Conservation (phyloP, 1,140 invertebrate genomes). For the Schlechtendalia chinensis region DNA sequence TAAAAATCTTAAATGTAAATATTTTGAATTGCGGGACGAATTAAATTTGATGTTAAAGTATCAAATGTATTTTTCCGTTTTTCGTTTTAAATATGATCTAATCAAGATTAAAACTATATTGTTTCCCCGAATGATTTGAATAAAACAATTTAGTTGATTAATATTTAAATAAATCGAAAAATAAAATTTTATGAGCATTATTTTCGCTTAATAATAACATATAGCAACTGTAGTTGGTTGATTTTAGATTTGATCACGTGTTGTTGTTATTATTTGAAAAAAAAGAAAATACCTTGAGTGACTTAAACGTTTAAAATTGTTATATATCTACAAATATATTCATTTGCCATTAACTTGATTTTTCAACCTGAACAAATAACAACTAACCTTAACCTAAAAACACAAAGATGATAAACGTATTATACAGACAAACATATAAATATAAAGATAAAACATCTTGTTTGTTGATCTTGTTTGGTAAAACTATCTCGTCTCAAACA, state of each 20-base stretch:
- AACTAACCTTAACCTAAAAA: slow-evolving; percentile 35
- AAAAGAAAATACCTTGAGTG: not conserved
- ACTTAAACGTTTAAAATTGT: not conserved
- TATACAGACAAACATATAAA: not conserved
- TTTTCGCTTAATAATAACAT: not conserved
- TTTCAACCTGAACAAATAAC: slow-evolving; percentile 8
- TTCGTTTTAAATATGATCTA: too few species aligned
- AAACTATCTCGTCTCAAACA: not conserved
- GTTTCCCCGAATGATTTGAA: too few species aligned
- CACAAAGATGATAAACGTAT: not conserved
- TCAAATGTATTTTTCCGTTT: too few species aligned
- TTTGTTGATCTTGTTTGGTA: not conserved
- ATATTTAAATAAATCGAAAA: too few species aligned
- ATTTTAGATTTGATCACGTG: not conserved
- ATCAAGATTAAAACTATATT: too few species aligned
- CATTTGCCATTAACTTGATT: not conserved
- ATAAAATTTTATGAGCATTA: not conserved
- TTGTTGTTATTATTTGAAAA: not conserved
- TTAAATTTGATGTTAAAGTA: too few species aligned
- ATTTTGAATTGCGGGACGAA: too few species aligned
- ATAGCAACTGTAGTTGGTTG: not conserved
- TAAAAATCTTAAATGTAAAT: too few species aligned
- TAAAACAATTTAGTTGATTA: too few species aligned
- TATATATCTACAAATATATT: not conserved
- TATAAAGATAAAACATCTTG: too few species aligned